Conservation (phyloP, 2,888 invertebrate genomes). For the Leptarthrus brevirostris region DNA sequence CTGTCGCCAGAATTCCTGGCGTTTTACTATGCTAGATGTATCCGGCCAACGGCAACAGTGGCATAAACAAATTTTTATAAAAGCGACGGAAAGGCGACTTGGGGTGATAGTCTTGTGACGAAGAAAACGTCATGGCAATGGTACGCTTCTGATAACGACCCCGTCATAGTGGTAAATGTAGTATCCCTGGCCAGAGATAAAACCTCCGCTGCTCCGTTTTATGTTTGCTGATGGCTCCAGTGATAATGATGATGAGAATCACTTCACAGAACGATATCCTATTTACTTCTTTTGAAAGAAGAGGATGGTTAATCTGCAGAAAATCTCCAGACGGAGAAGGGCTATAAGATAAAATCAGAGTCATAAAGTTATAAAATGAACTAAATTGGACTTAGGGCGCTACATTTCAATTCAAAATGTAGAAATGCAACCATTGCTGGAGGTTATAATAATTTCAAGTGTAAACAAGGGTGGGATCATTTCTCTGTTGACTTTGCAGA, state of each 20-base stretch:
- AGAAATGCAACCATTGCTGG: neutral
- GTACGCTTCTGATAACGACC: slow-evolving; percentile 4
- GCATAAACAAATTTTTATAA: slow-evolving; percentile 12
- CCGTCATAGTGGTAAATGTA: neutral
- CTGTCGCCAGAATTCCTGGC: slow-evolving; percentile 51
- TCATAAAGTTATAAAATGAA: slow-evolving; percentile 22
- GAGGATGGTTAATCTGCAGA: neutral
- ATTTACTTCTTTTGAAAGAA: slow-evolving; percentile 1
- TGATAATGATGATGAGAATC: slow-evolving; percentile 40
- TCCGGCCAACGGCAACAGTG: slow-evolving; percentile 23
- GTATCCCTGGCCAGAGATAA: slow-evolving; percentile 1
- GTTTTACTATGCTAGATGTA: slow-evolving; percentile 8
- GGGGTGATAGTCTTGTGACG: neutral
- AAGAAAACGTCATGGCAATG: slow-evolving; percentile 11
- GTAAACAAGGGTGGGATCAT: neutral
- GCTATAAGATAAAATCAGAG: neutral
- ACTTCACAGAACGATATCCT: slow-evolving; percentile 8
- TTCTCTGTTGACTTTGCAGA: slow-evolving; percentile 13
- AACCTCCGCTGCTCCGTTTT: neutral
- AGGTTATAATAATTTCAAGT: neutral
- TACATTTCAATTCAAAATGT: slow-evolving; percentile 5
- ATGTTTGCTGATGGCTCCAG: slow-evolving; percentile 17
- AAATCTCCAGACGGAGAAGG: neutral
- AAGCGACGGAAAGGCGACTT: neutral
- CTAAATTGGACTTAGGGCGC: slow-evolving; percentile 2